Percentiles rank a stretch among this genome's conserved stretches.
phyloP scores from a whole-genome alignment of 2,797 vertebrate species.

The Paedocypris micromegethes region DNA sequence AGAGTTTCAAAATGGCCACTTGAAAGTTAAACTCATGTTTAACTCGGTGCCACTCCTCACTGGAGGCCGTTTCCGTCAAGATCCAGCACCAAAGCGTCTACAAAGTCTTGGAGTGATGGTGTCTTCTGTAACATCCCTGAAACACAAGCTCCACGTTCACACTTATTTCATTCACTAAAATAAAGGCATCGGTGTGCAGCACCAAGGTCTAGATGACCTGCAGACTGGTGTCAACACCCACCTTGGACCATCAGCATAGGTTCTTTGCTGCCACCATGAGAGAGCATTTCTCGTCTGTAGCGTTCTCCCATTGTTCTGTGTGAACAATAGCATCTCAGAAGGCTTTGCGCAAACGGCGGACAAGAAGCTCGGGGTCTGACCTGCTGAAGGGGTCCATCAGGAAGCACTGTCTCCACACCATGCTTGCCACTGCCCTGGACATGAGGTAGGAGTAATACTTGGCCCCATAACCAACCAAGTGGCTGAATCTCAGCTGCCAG shows the following conservation, averaged over 20 bases:
- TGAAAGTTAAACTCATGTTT: no score
- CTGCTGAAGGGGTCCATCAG: conserved; percentile 87
- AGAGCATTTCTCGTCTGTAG: conserved; percentile 91
- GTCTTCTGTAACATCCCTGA: conserved; percentile 40
- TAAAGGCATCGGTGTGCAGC: no score
- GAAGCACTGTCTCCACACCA: conserved; percentile 97
- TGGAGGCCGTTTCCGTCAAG: conserved; percentile 2
- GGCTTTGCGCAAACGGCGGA: no score
- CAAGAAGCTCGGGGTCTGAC: conserved; percentile 56
- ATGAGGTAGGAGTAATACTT: conserved; percentile 98
- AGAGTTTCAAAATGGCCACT: no score
- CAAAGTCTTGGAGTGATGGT: conserved; percentile 36
- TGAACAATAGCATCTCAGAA: no score
- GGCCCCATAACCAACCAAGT: conserved; percentile 92
- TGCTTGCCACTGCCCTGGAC: conserved; percentile 93
- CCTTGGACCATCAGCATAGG: conserved; percentile 95
- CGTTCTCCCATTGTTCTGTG: conserved; percentile 89
- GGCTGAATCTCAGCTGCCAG: conserved; percentile 96
- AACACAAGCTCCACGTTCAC: no score
- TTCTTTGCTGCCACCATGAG: conserved; percentile 88
- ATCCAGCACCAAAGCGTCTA: conserved; percentile 35
- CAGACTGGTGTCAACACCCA: conserved; percentile 51
- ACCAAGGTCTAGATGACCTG: no score
- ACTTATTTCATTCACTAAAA: no score
- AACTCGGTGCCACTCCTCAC: neutral